Evolutionary conservation across 2,888 invertebrate species (phyloP), one percentile per base, ranked within the genome.

Genomic region (Polylopha cassiicola): DNA sequence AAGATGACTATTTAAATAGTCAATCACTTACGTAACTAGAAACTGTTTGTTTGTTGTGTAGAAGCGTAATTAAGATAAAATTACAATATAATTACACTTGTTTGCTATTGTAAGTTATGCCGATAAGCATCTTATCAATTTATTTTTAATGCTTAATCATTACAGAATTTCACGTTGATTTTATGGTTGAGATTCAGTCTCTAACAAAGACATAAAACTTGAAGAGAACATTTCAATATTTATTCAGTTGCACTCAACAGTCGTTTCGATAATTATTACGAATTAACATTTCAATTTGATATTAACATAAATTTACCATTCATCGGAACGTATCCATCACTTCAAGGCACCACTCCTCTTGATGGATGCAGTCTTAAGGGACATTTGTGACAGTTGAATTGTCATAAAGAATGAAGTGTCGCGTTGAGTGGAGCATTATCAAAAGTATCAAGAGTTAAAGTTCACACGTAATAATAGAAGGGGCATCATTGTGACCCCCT

Each of bases 371-470:
- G 51, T 60, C 58, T 59, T 56, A 53, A 58, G 58, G 64, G 61
- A 68, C 73, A 75, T 82, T 82, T 80, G 79, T 78, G 79, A 80
- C 81, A 80, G 74, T 75, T 71, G 75, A 79, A 81, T 71, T 67
- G 73, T 57, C 61, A 50, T 56, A 58, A 63, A 76, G 69, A 79
- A 78, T 72, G 60, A 61, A 58, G 52, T 60, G 58, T 62, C 53
- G 54, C 44, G 54, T 56, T 43, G 47, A 58, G 54, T 61, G 61
- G 56, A 58, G 58, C 55, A 61, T 54, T 58, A 70, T 71, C 48
- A 55, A 64, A 46, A 41, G 50, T 47, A 46, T 28, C 41, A 37
- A 44, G 58, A 70, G 72, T 65, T 70, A 72, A 65, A 74, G 80
- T 84, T 84, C 84, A 84, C 84, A 81, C 81, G 76, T 79, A 79